Evolutionary conservation across 2,797 vertebrate species (phyloP), one percentile per base, ranked within the genome.

Genomic region (Xenentodon cancila): DNA sequence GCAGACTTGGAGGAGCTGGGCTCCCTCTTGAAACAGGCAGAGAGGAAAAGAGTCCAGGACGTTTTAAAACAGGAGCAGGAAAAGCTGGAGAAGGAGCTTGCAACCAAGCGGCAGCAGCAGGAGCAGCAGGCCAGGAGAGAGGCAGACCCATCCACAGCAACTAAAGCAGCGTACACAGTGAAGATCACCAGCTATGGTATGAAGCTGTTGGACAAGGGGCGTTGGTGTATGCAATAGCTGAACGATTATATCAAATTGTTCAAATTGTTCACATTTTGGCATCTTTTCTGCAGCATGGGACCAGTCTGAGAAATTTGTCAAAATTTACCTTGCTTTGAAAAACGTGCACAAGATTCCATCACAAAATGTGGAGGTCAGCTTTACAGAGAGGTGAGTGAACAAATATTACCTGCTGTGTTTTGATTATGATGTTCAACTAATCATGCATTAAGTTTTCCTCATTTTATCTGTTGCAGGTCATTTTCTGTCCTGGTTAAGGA

Each of bases 271-370:
- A 53, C 20, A 17, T 4, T 43, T 60, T 13, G 9, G 11, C 1
- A 1, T 79, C 19, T 72, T 68, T 22, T 54, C 0, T 75, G 42
- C 81, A 99, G 97, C 95, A n/a, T 99, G 97, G 97, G 97, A 99
- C 90, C 97, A 99, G 77, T 99, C 97, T 1, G 97, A 98, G 46
- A 98, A 98, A 62, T 98, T 96, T 91, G 93, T 99, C 81, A 99
- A 98, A 91, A 96, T 99, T 71, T 99, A 99, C 74, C 91, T 98
- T 53, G 96, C 96, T 20, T 82, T 99, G 82, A 95, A 91, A 81
- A 95, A 95, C 71, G 96, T 98, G 43, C 97, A 99, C 70, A 94
- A 94, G 72, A 93, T 97, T 71, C 90, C 96, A 43, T 45, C 91
- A 71, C 97, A 97, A 76, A 97, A 96, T 3, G 95, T 99, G 55